A percentile compares a stretch with the other conserved stretches of the same genome.
These are phyloP conservation scores for Polyploca ridens DNA, from an alignment of 2,888 invertebrate genomes.

Conservation along the genomic window DNA sequence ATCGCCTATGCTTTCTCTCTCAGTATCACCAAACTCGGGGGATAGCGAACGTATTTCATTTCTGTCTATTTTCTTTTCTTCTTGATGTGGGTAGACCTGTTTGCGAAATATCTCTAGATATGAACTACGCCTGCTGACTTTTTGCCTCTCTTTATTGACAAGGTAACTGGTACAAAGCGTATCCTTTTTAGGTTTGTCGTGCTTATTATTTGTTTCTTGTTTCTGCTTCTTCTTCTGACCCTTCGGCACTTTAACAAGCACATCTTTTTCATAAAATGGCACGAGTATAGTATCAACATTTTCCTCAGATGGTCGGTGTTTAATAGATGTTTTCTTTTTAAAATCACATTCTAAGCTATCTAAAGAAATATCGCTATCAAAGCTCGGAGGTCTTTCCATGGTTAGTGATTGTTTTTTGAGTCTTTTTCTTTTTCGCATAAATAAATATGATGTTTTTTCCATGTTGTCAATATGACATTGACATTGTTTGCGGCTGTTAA, in stretches of 20 bases:
- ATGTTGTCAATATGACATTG: slow-evolving; percentile 50
- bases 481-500: slow-evolving; percentile 23
- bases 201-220: slow-evolving; percentile 32
- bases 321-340: slow-evolving; percentile 44
- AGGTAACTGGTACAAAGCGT: slow-evolving; percentile 53
- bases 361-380: slow-evolving; percentile 64
- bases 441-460: slow-evolving; percentile 60
- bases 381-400: slow-evolving; percentile 63
- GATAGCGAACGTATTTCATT: slow-evolving; percentile 70
- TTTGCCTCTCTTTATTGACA: slow-evolving; percentile 60
- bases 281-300: slow-evolving; percentile 75
- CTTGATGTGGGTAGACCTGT: slow-evolving; percentile 51
- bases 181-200: slow-evolving; percentile 43
- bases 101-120: slow-evolving; percentile 75
- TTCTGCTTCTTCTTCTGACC: slow-evolving; percentile 48
- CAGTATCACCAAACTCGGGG: slow-evolving; percentile 76
- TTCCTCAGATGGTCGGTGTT: slow-evolving; percentile 45
- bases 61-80: slow-evolving; percentile 34
- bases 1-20: slow-evolving; percentile 68
- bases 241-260: slow-evolving; percentile 73
- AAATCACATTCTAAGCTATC: slow-evolving; percentile 70
- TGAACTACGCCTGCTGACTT: slow-evolving; percentile 43
- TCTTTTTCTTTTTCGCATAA: slow-evolving; percentile 58
- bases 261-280: slow-evolving; percentile 79
- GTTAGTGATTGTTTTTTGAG: slow-evolving; percentile 41